Conservation (phyloP, 2,888 invertebrate genomes). For the Sarcophaga caerulescens region DNA sequence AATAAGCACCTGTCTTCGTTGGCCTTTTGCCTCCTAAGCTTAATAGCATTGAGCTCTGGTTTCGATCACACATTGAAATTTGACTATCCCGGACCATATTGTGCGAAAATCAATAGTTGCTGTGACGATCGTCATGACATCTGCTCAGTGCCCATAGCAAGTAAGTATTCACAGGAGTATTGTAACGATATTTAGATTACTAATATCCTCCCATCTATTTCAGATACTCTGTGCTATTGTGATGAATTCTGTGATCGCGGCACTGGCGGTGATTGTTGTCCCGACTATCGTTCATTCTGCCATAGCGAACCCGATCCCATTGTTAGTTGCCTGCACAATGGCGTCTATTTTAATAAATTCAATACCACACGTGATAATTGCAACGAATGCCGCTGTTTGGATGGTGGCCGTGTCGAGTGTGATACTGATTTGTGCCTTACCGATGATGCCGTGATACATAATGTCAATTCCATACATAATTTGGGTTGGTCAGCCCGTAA, state of each 20-base stretch:
- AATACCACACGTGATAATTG: slow-evolving; percentile 85
- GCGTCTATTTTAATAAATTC: slow-evolving; percentile 82
- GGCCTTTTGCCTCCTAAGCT: slow-evolving; percentile 48
- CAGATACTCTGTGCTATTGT: slow-evolving; percentile 95
- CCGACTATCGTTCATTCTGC: slow-evolving; percentile 92
- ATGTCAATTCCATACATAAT: slow-evolving; percentile 84
- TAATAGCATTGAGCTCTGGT: slow-evolving; percentile 62
- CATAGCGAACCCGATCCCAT: slow-evolving; percentile 80
- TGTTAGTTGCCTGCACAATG: slow-evolving; percentile 82
- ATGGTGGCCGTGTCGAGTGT: slow-evolving; percentile 82
- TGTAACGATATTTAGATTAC: not conserved
- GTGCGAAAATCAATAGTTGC: slow-evolving; percentile 82
- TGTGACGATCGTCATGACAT: slow-evolving; percentile 89
- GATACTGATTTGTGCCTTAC: slow-evolving; percentile 89
- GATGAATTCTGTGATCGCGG: slow-evolving; percentile 94
- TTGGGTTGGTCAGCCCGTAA: slow-evolving; percentile 91
- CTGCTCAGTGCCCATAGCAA: slow-evolving; percentile 90
- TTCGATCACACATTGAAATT: slow-evolving; percentile 75
- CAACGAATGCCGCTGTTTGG: slow-evolving; percentile 86
- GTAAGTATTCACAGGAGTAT: slow-evolving; percentile 79
- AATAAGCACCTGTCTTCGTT: slow-evolving; percentile 46
- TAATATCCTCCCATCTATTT: not conserved
- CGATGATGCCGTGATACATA: slow-evolving; percentile 85
- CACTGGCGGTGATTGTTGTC: slow-evolving; percentile 91
- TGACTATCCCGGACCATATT: slow-evolving; percentile 80